phyloP scores from a whole-genome alignment of 2,113 vertebrate species.

The Spizaetus ornatus region DNA sequence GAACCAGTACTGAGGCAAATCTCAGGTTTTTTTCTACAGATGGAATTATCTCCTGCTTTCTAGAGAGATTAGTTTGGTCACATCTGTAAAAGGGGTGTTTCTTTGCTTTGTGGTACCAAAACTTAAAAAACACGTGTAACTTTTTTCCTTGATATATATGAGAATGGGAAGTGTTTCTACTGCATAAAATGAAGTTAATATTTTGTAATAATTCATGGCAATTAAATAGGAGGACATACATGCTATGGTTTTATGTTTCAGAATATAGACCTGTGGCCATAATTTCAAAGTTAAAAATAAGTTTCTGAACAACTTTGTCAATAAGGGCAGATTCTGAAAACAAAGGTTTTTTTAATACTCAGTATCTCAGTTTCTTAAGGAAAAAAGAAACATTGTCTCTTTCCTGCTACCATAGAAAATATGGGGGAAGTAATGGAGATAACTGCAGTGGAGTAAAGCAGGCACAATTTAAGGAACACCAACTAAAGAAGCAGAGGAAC shows the following conservation, averaged over 20 bases:
- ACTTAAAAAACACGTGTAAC: fast-evolving
- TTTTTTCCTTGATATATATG: background rate
- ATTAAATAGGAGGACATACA: background rate
- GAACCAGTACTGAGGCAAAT: background rate
- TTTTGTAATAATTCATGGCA: background rate
- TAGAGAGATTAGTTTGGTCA: background rate
- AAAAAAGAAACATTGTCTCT: background rate
- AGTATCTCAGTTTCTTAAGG: background rate
- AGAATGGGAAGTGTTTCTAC: background rate
- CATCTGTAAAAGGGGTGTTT: background rate
- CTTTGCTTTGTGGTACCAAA: background rate
- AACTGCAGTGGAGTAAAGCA: background rate
- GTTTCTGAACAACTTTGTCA: background rate
- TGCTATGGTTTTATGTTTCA: background rate
- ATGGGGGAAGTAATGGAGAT: background rate
- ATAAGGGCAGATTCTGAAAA: background rate
- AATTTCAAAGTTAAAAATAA: background rate
- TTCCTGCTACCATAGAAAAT: background rate
- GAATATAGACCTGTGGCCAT: fast-evolving
- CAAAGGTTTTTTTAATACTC: background rate
- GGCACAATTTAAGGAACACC: background rate
- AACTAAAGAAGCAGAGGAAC: background rate
- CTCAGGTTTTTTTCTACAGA: background rate
- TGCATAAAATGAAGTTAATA: background rate
- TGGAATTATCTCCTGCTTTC: background rate